Percentiles rank a stretch among this genome's conserved stretches.
Conservation (phyloP, 2,888 invertebrate species). For the Nemapogon koenigi region DNA sequence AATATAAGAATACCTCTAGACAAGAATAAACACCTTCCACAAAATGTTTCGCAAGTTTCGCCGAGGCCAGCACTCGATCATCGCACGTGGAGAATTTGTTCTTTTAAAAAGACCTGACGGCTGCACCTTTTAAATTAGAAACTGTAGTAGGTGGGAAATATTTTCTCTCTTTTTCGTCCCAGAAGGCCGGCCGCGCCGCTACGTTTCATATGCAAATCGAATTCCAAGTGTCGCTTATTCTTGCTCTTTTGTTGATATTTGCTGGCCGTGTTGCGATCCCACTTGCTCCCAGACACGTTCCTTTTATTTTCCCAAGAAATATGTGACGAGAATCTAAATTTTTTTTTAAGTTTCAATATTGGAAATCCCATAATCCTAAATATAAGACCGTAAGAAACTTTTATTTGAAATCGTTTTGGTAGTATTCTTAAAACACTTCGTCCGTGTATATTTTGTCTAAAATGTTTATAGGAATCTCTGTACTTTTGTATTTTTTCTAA, state of each 20-base stretch:
- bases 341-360: too few species aligned
- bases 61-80: too few species aligned
- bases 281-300: conserved; percentile 5
- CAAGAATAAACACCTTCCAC: too few species aligned
- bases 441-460: too few species aligned
- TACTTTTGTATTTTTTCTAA: too few species aligned
- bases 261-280: conserved; percentile 9
- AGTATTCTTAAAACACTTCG: too few species aligned
- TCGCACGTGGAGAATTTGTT: conserved; percentile 2
- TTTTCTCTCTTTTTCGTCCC: conserved; percentile 27
- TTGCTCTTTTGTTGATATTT: conserved; percentile 10
- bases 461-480: too few species aligned
- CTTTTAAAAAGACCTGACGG: conserved; percentile 29
- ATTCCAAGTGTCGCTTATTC: conserved; percentile 17
- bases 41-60: too few species aligned
- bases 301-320: conserved; percentile 7
- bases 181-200: neutral
- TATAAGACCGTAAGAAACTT: too few species aligned
- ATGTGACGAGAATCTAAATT: conserved; percentile 8
- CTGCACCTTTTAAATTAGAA: conserved; percentile 47
- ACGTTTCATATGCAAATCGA: conserved; percentile 41
- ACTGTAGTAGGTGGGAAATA: conserved; percentile 21
- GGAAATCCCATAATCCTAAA: too few species aligned
- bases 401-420: too few species aligned
- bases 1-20: too few species aligned